These are phyloP conservation scores for Cryptocephalus primarius DNA, from an alignment of 2,888 invertebrate genomes.

Conservation along the genomic window DNA sequence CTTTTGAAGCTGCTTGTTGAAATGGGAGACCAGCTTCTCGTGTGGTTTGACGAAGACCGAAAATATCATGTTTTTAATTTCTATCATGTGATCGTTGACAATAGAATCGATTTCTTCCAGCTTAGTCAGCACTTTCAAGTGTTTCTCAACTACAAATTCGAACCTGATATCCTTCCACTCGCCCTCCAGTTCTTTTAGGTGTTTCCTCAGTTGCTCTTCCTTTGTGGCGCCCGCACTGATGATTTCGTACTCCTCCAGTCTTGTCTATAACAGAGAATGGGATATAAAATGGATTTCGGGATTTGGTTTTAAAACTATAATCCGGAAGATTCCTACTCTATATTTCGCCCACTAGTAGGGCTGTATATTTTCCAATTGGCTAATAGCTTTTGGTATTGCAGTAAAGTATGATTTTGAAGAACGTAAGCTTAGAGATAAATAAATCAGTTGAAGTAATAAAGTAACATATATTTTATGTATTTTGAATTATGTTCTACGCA, in stretches of 20 bases:
- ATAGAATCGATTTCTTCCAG: slow-evolving; percentile 66
- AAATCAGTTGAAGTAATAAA: too few relatives aligned
- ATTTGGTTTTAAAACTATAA: too few relatives aligned
- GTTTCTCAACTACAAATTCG: slow-evolving; percentile 51
- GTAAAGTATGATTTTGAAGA: too few relatives aligned
- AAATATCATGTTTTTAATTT: slow-evolving; percentile 70
- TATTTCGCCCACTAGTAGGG: too few relatives aligned
- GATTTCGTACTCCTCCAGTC: slow-evolving; percentile 64
- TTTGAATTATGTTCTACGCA: too few relatives aligned
- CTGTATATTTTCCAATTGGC: too few relatives aligned
- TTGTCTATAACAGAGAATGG: slow-evolving; percentile 11
- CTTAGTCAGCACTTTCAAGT: slow-evolving; percentile 52
- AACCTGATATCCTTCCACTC: slow-evolving; percentile 67
- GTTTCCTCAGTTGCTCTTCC: slow-evolving; percentile 60
- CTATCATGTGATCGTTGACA: slow-evolving; percentile 69
- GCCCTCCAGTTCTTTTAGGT: slow-evolving; percentile 58
- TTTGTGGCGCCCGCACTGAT: slow-evolving; percentile 73
- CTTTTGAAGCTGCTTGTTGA: slow-evolving; percentile 58
- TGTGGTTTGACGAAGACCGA: slow-evolving; percentile 77
- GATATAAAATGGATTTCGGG: too few relatives aligned
- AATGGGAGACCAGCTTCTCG: slow-evolving; percentile 50
- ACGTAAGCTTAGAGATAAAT: too few relatives aligned
- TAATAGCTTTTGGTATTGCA: too few relatives aligned
- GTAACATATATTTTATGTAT: too few relatives aligned
- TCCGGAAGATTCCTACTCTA: too few relatives aligned